Percentiles rank a stretch among this genome's conserved stretches.
phyloP scores from a whole-genome alignment of 2,113 vertebrate species.

The Atherinomorus stipes region DNA sequence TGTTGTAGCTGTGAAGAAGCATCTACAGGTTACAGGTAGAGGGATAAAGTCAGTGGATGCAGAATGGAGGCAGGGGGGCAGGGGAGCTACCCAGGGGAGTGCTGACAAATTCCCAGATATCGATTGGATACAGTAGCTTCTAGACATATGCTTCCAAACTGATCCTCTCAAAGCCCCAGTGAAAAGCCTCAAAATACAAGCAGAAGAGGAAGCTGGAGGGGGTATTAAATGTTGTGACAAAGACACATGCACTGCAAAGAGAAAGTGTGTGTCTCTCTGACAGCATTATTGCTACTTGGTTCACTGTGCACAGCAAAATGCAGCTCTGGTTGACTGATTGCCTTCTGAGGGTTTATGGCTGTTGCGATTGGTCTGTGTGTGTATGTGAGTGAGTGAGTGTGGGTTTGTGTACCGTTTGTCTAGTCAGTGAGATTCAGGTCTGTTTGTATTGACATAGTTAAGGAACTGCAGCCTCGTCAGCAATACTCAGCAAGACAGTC shows the following conservation, averaged over 20 bases:
- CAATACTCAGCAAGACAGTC: constrained; percentile 62
- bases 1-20: constrained; percentile 8
- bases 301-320: constrained; percentile 52
- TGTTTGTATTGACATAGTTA: constrained; percentile 67
- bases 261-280: constrained; percentile 49
- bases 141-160: constrained; percentile 57
- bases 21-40: constrained; percentile 42
- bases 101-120: constrained; percentile 72
- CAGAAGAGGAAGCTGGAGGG: constrained; percentile 32
- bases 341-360: constrained; percentile 37
- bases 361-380: constrained; percentile 14
- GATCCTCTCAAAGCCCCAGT: constrained; percentile 55
- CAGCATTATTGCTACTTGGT: constrained; percentile 47
- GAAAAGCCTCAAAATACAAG: constrained; percentile 35
- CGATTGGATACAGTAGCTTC: constrained; percentile 67
- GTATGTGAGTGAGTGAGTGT: constrained; percentile 25
- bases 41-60: constrained; percentile 43
- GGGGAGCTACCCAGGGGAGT: constrained; percentile 42
- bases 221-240: constrained; percentile 60
- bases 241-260: constrained; percentile 57
- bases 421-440: constrained; percentile 45
- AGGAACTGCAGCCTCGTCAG: constrained; percentile 63
- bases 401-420: background rate
- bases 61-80: constrained; percentile 14
- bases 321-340: constrained; percentile 59